A percentile compares a stretch with the other conserved stretches of the same genome.
Evolutionary conservation across 2,797 vertebrate species (phyloP).

Genomic region (Lepidocolaptes lacrymiger): DNA sequence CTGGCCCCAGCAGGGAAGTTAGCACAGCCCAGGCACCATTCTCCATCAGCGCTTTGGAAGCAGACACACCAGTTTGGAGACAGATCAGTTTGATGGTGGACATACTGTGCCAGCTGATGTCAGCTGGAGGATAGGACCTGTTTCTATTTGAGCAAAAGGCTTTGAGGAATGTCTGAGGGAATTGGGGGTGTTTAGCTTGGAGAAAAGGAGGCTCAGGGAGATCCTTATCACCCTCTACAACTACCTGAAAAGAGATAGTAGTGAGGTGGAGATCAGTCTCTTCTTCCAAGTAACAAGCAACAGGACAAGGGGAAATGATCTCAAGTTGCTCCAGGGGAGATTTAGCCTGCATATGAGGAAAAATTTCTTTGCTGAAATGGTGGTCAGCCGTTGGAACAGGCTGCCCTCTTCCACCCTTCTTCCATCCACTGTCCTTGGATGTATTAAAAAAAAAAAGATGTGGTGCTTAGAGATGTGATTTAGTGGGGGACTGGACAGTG

Average conservation of each 20-base stretch:
- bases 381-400: neutral
- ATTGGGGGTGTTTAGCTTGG: neutral
- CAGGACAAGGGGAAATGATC: neutral
- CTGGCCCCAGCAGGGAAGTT: neutral
- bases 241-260: neutral
- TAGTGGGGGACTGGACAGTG: neutral
- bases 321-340: neutral
- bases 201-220: neutral
- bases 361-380: neutral
- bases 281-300: neutral
- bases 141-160: neutral
- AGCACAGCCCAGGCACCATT: neutral
- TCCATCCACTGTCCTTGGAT: neutral
- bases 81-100: accelerated
- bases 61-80: neutral
- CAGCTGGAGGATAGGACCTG: neutral
- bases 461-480: neutral
- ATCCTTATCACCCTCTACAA: neutral
- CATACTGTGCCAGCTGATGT: neutral
- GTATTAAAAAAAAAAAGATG: neutral
- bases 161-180: neutral
- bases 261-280: neutral
- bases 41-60: neutral
- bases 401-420: neutral
- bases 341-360: neutral